Base-by-base conservation (phyloP, 2,797 vertebrate genomes). In the Podarcis lilfordi region DNA sequence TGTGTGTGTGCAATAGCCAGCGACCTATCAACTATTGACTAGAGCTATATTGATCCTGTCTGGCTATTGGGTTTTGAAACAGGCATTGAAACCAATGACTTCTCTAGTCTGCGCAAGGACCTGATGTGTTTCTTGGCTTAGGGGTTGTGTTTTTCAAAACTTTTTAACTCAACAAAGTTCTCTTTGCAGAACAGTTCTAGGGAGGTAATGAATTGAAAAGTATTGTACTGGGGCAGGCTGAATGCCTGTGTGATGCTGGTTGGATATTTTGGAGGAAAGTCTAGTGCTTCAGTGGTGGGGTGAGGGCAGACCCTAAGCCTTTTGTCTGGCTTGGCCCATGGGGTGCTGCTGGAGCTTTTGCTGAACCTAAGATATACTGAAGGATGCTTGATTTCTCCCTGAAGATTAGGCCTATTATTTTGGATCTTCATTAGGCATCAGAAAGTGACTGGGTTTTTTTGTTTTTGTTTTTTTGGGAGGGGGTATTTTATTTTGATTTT, bases 11-110 rank as follows among this genome's bases (percentile, higher is more conserved):
- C 13, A 55, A 55, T 55, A 15, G 13, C 50, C 50, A 55, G 13
- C 50, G 61, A 23, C 61, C 7, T 64, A 64, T 64, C 21, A 85
- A 55, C 84, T 90, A 90, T 94, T 23, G 91, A 84, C 89, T 89
- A 4, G 59, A 0, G 76, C 87, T 91, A 55, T 15, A 79, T 91
- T 2, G 19, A 77, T 75, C 86, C 55, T 23, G 59, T 74, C 88
- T 0, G 1, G 71, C 82, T 77, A 8, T 59, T 4, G 3, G 88
- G 0, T n/a, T 19, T 40, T 76, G 50, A 85, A 72, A 69, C 84
- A 7, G 3, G 76, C 75, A 69, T 84, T 82, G 0, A 55, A 55
- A 55, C 13, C 50, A 55, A 55, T 10, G 13, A 15, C 6, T 37
- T 80, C 86, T 0, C 29, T 13, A 0, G 40, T 80, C 77, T 8